Conservation (phyloP, 1,140 invertebrate species). For the Achroia grisella region DNA sequence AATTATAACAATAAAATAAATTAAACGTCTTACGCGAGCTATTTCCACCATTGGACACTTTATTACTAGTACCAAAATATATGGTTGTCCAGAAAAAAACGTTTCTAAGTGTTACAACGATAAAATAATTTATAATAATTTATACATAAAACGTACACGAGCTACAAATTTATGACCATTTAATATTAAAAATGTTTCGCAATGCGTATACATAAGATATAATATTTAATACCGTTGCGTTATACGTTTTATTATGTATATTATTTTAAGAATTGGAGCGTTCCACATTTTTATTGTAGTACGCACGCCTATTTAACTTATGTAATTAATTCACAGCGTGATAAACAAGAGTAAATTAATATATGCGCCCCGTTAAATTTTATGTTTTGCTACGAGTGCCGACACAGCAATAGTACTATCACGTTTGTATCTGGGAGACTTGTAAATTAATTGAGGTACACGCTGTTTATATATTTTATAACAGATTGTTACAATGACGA, state of each 20-base stretch:
- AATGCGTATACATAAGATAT: not conserved
- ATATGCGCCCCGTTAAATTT: constrained; percentile 54
- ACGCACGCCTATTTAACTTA: constrained; percentile 61
- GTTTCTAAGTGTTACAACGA: too few species aligned
- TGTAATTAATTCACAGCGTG: constrained; percentile 60
- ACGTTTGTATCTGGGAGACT: constrained; percentile 17
- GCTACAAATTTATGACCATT: not conserved
- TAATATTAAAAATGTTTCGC: not conserved
- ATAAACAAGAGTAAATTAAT: constrained; percentile 61
- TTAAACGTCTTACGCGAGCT: too few species aligned
- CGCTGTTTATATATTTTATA: too few species aligned
- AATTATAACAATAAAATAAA: too few species aligned
- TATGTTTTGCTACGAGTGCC: constrained; percentile 40
- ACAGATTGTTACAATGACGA: too few species aligned
- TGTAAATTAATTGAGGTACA: constrained; percentile 20
- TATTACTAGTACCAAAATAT: too few species aligned
- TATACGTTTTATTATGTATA: constrained; percentile 1
- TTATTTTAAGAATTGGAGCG: constrained; percentile 27
- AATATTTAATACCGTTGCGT: too few species aligned
- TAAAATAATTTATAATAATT: too few species aligned
- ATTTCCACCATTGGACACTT: too few species aligned
- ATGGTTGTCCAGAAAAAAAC: too few species aligned
- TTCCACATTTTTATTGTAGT: constrained; percentile 54
- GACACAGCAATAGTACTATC: constrained; percentile 49
- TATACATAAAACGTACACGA: too few species aligned